A percentile compares a stretch with the other conserved stretches of the same genome.
These are phyloP conservation scores for Tragelaphus oryx DNA, from an alignment of 2,797 vertebrate genomes.

Conservation along the genomic window DNA sequence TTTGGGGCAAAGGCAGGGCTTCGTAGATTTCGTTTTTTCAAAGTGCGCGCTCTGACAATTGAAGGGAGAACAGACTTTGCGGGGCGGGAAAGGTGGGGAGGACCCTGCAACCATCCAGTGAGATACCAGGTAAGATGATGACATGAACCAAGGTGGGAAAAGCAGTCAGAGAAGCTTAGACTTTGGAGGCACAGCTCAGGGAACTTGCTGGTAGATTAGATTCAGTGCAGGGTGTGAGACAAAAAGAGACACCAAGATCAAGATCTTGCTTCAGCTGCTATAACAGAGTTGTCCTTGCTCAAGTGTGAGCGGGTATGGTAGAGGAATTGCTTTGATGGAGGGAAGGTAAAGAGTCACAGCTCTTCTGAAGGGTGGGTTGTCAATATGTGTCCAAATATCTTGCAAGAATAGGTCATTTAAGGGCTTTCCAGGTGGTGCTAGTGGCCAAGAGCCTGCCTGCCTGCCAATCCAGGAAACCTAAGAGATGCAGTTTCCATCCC, in stretches of 20 bases:
- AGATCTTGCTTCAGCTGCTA: neutral
- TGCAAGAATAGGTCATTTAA: neutral
- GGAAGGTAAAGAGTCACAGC: neutral
- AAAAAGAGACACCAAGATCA: neutral
- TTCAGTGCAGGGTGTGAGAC: neutral
- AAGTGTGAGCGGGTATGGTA: no score
- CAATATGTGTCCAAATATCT: neutral
- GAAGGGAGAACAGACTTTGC: neutral
- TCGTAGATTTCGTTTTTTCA: fast-evolving
- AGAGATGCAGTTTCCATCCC: neutral
- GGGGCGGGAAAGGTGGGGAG: fast-evolving
- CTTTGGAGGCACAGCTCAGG: neutral
- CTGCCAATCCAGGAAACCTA: neutral
- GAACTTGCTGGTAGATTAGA: neutral
- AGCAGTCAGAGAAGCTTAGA: neutral
- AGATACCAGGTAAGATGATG: neutral
- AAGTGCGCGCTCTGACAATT: neutral
- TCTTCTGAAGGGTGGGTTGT: neutral
- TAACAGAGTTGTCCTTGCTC: neutral
- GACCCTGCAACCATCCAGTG: neutral
- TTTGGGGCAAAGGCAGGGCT: neutral
- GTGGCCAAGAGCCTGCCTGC: neutral
- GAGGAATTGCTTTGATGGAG: fast-evolving
- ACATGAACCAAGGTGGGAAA: neutral
- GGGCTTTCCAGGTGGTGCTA: neutral